Percentiles rank a stretch among this genome's conserved stretches.
Conservation (phyloP, 1,140 invertebrate species). For the Bombus superbus region DNA sequence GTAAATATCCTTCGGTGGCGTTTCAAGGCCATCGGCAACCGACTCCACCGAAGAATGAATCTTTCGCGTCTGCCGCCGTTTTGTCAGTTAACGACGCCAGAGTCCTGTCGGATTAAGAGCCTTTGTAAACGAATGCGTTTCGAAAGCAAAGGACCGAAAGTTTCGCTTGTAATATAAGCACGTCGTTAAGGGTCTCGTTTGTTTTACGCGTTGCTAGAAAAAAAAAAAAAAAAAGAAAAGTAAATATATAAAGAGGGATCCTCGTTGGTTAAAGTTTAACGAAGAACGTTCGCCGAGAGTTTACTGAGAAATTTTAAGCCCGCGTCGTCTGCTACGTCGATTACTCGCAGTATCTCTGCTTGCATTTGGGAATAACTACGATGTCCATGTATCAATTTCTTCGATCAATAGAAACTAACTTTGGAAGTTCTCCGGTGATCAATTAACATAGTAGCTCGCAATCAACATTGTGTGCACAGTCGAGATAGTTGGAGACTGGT, state of each 20-base stretch:
- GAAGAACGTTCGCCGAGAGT: background rate
- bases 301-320: conserved; percentile 7
- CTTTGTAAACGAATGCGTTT: background rate
- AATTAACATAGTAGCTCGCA: conserved; percentile 39
- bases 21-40: background rate
- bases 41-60: background rate
- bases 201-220: background rate
- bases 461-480: conserved; percentile 29
- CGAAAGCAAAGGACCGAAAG: background rate
- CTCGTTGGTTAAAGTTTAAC: background rate
- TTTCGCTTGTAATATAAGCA: background rate
- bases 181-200: background rate
- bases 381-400: conserved; percentile 42
- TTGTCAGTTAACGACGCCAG: background rate
- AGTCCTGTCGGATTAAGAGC: background rate
- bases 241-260: too few species aligned
- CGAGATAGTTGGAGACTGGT: conserved; percentile 1
- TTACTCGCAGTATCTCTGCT: conserved; percentile 15
- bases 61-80: background rate
- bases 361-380: background rate
- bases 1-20: conserved; percentile 5
- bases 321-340: background rate
- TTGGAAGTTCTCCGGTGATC: conserved; percentile 16
- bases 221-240: background rate
- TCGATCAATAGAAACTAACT: conserved; percentile 39